phyloP scores from a whole-genome alignment of 2,888 invertebrate species.

The Lasioglossum leucozonium region DNA sequence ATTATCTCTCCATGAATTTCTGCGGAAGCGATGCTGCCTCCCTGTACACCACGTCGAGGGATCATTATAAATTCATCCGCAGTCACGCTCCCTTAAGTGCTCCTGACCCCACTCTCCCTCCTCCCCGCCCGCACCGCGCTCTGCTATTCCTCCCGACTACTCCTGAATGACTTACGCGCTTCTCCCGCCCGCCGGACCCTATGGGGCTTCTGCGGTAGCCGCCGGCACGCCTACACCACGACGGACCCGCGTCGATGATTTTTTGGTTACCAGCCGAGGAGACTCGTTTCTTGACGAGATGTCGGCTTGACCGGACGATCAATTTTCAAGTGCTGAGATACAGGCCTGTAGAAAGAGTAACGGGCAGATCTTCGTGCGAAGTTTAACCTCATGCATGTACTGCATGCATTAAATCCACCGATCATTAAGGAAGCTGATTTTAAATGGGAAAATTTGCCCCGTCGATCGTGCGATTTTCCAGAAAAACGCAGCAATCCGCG shows the following conservation, averaged over 20 bases:
- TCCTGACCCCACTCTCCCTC: too few species aligned
- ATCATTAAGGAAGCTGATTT: background rate
- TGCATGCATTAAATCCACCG: background rate
- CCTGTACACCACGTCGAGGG: conserved; percentile 34
- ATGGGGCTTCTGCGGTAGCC: conserved; percentile 21
- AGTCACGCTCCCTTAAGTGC: conserved; percentile 55
- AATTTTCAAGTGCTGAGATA: background rate
- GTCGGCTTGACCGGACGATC: background rate
- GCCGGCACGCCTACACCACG: background rate
- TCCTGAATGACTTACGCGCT: conserved; percentile 43
- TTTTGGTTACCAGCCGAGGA: background rate
- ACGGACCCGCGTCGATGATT: background rate
- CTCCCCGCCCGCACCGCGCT: too few species aligned
- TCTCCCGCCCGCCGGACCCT: background rate
- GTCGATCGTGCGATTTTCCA: background rate
- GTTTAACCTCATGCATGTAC: background rate
- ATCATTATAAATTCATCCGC: conserved; percentile 67
- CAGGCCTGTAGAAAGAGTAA: background rate
- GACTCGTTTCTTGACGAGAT: background rate
- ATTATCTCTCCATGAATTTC: conserved; percentile 53
- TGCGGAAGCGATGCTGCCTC: conserved; percentile 55
- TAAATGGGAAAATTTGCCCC: too few species aligned
- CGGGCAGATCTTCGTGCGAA: background rate
- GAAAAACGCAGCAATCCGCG: background rate
- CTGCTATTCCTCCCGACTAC: conserved; percentile 52